Evolutionary conservation across 2,113 vertebrate species (phyloP).

Genomic region (Quiscalus mexicanus): DNA sequence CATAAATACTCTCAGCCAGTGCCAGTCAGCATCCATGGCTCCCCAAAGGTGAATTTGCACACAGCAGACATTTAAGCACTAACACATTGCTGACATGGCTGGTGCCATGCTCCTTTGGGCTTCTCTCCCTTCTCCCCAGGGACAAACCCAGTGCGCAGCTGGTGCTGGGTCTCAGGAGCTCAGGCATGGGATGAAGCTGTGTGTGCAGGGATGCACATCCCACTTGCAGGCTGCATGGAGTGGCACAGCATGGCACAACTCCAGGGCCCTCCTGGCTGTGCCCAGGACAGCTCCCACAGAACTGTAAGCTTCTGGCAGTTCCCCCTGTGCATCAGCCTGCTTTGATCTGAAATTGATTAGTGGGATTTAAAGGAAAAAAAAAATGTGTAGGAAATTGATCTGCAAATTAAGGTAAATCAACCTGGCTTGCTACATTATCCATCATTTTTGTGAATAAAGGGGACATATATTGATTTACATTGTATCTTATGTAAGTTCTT

Average conservation of each 20-base stretch:
- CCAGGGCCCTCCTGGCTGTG: neutral
- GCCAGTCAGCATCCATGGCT: neutral
- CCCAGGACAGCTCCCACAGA: accelerated
- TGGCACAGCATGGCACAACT: neutral
- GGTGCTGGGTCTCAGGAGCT: neutral
- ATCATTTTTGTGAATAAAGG: conserved; percentile 42
- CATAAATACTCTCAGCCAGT: neutral
- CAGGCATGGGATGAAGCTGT: accelerated
- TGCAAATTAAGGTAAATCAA: conserved; percentile 73
- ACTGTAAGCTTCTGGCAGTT: neutral
- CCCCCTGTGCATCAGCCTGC: neutral
- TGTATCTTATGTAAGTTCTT: conserved; percentile 24
- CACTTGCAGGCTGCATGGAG: accelerated
- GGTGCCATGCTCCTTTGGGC: neutral
- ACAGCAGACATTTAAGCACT: neutral
- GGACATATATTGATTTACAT: conserved; percentile 25
- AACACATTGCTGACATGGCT: neutral
- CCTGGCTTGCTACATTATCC: conserved; percentile 35
- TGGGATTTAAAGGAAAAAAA: neutral
- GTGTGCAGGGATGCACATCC: neutral
- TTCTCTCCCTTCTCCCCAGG: neutral
- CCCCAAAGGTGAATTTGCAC: neutral
- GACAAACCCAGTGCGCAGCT: neutral
- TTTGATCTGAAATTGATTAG: conserved; percentile 63
- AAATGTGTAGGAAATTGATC: conserved; percentile 52